These are phyloP conservation scores for Tenthredo notha DNA, from an alignment of 2,888 invertebrate species.

Conservation along the genomic window DNA sequence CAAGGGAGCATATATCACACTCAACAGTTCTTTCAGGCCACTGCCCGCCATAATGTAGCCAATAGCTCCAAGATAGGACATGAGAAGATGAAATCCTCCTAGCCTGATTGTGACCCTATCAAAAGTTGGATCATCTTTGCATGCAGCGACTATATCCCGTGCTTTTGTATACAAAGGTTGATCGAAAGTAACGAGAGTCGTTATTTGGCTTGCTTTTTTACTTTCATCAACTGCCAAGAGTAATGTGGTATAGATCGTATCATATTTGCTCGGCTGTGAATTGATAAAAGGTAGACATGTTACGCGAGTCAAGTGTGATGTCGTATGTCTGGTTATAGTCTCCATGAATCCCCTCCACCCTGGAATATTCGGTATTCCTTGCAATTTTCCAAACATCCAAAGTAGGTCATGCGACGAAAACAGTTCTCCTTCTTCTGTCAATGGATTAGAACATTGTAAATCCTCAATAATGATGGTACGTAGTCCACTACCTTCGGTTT, in stretches of 20 bases:
- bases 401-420: conserved; percentile 36
- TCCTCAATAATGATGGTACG: conserved; percentile 51
- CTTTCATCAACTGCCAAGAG: conserved; percentile 56
- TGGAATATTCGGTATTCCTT: conserved; percentile 38
- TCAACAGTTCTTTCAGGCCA: conserved; percentile 37
- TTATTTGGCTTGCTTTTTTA: conserved; percentile 25
- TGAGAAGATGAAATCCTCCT: conserved; percentile 33
- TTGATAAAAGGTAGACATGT: conserved; percentile 59
- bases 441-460: conserved; percentile 38
- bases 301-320: conserved; percentile 30
- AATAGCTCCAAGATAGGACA: conserved; percentile 32
- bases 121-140: conserved; percentile 14
- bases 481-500: conserved; percentile 47
- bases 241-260: conserved; percentile 60
- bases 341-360: conserved; percentile 64
- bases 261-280: conserved; percentile 58
- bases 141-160: conserved; percentile 5
- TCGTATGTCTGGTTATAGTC: conserved; percentile 47
- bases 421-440: conserved; percentile 38
- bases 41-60: conserved; percentile 50
- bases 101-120: conserved; percentile 41
- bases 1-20: conserved; percentile 32
- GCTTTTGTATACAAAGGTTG: conserved; percentile 15
- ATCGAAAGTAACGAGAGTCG: conserved; percentile 40
- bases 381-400: conserved; percentile 58